Evolutionary conservation across 2,888 invertebrate species (phyloP), one percentile per base, ranked within the genome.

Genomic region (Platycheirus rosarum): DNA sequence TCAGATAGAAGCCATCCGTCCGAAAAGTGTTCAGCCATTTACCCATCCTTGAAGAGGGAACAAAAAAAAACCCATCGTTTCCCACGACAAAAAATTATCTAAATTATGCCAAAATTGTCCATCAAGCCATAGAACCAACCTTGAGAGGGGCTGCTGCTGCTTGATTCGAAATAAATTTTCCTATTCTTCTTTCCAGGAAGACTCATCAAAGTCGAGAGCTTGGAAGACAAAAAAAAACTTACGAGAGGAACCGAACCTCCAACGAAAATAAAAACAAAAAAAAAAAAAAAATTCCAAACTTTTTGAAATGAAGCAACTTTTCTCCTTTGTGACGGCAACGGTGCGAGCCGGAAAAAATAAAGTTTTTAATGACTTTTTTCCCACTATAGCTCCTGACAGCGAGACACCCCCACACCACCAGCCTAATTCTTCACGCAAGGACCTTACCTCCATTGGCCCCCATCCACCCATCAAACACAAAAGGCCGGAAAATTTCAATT

Each of bases 281-380:
- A 44, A 40, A 37, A 78, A 37, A 53, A 37, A 63, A 44, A 48
- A n/a, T 32, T 63, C 29, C 13, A 18, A 60, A 60, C 29, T 66
- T 32, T 49, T 57, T 29, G 35, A 63, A 70, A 70, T 63, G 48
- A 77, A 65, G 26, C 74, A 75, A 77, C 65, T 71, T 77, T 57
- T 26, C 18, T 68, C 46, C 73, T 62, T 48, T 62, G 53, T 40
- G 55, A 53, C n/a, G 60, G 44, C 29, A 60, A 60, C 60, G 42
- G 42, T 60, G 60, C 60, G 60, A 42, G 29, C 42, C 60, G 40
- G 37, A 32, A 48, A 42, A 49, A 62, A 53, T 26, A 82, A 82
- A 82, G 77, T 82, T 82, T 82, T 82, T 82, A 82, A 82, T 76
- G 82, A 82, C 77, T 82, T 80, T 76, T 65, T 70, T 70, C 70